Conservation (phyloP, 2,113 vertebrate species). For the Notothenia rossii region DNA sequence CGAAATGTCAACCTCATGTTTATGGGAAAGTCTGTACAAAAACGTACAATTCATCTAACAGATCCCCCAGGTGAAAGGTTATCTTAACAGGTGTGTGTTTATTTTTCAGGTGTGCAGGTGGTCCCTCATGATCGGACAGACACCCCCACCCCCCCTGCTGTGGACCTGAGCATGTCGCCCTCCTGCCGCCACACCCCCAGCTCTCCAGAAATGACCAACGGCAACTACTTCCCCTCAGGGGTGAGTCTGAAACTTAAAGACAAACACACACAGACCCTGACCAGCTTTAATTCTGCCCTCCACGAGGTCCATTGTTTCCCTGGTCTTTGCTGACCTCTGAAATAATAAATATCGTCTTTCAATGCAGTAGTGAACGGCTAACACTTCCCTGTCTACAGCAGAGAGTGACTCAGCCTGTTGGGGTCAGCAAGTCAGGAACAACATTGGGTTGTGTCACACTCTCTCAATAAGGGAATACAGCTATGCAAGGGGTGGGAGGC, state of each 20-base stretch:
- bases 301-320: not conserved
- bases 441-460: constrained; percentile 48
- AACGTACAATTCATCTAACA: not conserved
- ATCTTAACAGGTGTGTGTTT: constrained; percentile 29
- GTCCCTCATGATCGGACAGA: constrained; percentile 86
- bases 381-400: constrained; percentile 9
- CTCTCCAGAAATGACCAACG: constrained; percentile 88
- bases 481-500: constrained; percentile 43
- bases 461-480: constrained; percentile 41
- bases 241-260: constrained; percentile 81
- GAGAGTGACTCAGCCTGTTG: constrained; percentile 45
- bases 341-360: constrained; percentile 21
- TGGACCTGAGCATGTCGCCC: constrained; percentile 94
- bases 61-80: not conserved
- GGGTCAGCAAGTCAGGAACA: constrained; percentile 65
- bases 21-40: not conserved
- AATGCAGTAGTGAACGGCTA: not conserved
- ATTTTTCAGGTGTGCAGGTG: constrained; percentile 78
- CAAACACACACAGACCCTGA: not conserved
- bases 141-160: constrained; percentile 86
- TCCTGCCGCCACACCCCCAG: constrained; percentile 87
- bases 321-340: constrained; percentile 4
- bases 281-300: not conserved
- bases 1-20: no score
- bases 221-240: constrained; percentile 82